phyloP scores from a whole-genome alignment of 2,113 vertebrate genomes.

The Ammodytes marinus region DNA sequence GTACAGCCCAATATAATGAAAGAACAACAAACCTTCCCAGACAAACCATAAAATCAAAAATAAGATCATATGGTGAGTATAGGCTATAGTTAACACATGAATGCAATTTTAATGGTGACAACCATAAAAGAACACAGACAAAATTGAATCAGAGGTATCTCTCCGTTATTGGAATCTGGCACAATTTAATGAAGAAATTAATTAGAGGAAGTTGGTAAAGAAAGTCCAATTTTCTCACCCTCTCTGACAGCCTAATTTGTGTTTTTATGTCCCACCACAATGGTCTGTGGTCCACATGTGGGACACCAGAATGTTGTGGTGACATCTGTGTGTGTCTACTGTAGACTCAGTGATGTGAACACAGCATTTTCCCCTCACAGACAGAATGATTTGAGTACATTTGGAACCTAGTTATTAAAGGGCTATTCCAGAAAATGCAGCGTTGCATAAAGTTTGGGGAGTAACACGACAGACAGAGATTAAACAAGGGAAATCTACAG shows the following conservation, averaged over 20 bases:
- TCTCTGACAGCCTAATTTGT: constrained; percentile 34
- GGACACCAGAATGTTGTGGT: constrained; percentile 31
- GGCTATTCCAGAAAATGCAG: neutral
- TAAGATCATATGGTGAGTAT: neutral
- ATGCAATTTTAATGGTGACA: constrained; percentile 1
- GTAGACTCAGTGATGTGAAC: neutral
- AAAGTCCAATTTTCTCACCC: constrained; percentile 49
- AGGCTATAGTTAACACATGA: neutral
- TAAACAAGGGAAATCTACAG: neutral
- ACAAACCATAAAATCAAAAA: neutral
- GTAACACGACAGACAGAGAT: neutral
- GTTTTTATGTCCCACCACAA: constrained; percentile 56
- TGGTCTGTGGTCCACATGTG: constrained; percentile 42
- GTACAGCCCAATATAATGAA: neutral
- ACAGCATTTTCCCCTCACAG: constrained; percentile 9
- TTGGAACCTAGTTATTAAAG: constrained; percentile 2
- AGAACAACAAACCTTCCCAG: neutral
- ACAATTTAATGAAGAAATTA: constrained; percentile 45
- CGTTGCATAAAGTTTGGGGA: neutral
- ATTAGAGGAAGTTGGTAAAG: constrained; percentile 44
- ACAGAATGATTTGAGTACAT: neutral
- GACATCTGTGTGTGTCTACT: constrained; percentile 20
- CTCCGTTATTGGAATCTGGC: constrained; percentile 22
- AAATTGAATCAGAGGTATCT: constrained; percentile 3
- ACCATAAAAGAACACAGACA: constrained; percentile 8